Evolutionary conservation across 2,888 invertebrate species (phyloP).

Genomic region (Peribatodes rhomboidaria): DNA sequence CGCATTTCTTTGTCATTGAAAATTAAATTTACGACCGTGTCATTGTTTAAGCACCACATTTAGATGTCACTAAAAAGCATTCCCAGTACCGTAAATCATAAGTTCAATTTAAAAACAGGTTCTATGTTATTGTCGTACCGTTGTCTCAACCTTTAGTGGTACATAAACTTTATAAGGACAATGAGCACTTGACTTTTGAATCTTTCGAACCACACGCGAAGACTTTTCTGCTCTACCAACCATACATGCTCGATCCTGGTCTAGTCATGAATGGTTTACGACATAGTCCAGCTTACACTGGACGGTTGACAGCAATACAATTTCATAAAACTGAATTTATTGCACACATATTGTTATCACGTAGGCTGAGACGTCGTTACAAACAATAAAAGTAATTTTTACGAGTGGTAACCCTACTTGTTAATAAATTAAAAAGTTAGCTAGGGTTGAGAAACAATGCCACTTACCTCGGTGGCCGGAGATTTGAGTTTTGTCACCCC

Average conservation of each 20-base stretch:
- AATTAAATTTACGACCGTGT: constrained; percentile 67
- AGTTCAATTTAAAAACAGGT: constrained; percentile 73
- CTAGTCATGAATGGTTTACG: constrained; percentile 12
- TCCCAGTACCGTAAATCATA: constrained; percentile 82
- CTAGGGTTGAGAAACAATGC: constrained; percentile 79
- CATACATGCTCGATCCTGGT: constrained; percentile 45
- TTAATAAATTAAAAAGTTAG: constrained; percentile 85
- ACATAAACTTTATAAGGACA: constrained; percentile 73
- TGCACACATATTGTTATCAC: constrained; percentile 81
- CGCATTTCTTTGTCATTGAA: constrained; percentile 38
- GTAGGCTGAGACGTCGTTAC: constrained; percentile 85
- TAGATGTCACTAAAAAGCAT: constrained; percentile 72
- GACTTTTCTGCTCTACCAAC: constrained; percentile 49
- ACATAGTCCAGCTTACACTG: constrained; percentile 55
- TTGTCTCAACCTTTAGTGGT: constrained; percentile 76
- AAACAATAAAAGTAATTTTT: constrained; percentile 86
- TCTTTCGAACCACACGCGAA: constrained; percentile 69
- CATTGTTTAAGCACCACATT: constrained; percentile 72
- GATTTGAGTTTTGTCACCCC: constrained; percentile 77
- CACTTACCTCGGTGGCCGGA: constrained; percentile 78
- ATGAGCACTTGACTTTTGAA: constrained; percentile 78
- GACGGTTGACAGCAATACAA: constrained; percentile 52
- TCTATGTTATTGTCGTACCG: constrained; percentile 61
- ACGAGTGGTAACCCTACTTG: constrained; percentile 81
- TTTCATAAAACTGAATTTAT: constrained; percentile 75